Conservation (phyloP, 2,888 invertebrate genomes). For the Diachrysia chrysitis region DNA sequence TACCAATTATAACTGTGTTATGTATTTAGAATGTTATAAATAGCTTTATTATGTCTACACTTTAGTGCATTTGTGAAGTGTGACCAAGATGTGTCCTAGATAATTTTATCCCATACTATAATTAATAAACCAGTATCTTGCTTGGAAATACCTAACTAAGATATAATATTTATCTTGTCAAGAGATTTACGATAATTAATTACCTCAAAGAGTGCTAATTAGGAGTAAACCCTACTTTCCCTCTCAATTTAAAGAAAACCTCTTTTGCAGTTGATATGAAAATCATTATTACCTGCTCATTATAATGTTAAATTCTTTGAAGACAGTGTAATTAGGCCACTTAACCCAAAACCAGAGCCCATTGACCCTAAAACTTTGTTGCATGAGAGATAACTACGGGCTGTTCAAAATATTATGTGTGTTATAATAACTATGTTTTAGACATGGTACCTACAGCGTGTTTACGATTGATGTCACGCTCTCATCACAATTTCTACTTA, state of each 20-base stretch:
- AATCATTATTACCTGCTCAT: not conserved
- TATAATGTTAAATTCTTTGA: not conserved
- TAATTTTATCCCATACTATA: not conserved
- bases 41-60: not conserved
- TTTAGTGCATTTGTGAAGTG: not conserved
- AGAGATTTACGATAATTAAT: no score
- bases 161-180: no score
- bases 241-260: not conserved
- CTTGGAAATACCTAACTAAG: not conserved
- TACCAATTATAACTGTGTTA: not conserved
- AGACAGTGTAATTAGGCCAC: not conserved
- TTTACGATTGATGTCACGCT: not conserved
- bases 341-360: not conserved
- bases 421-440: not conserved
- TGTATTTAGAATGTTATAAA: not conserved
- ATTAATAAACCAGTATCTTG: not conserved
- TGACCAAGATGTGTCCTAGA: not conserved
- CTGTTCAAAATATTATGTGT: not conserved
- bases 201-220: no score
- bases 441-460: not conserved
- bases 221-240: not conserved
- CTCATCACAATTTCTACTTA: not conserved
- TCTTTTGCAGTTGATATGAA: not conserved
- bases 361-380: not conserved
- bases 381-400: not conserved